Evolutionary conservation across 1,140 invertebrate genomes (phyloP), one percentile per base, ranked within the genome.

Genomic region (Pseudomyrmex concolor): DNA sequence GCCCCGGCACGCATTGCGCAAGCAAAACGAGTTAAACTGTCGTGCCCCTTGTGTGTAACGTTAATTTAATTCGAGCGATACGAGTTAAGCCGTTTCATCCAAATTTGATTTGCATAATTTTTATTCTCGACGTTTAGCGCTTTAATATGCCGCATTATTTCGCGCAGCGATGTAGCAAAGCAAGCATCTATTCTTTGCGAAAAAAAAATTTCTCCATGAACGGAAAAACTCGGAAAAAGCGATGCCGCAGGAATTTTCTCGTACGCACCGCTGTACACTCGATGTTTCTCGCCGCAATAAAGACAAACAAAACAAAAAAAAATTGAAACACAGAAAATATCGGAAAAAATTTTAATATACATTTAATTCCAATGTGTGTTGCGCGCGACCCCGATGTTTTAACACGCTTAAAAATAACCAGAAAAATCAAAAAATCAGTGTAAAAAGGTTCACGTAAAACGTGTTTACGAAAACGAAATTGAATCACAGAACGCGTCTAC

Each of bases 401-500:
- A 10, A 57, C 19, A 17, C 34, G 34, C 34, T 9, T 34, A 34
- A 71, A 71, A 80, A 71, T 80, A 48, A 59, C 34, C 60, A 59
- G 43, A 84, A 80, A 80, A 84, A 87, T 45, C 64, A 57, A 66
- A 70, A 77, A 50, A 66, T 43, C n/a, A 5, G 15, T 12, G 34
- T 81, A 83, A 54, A 63, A 50, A 50, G 0, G 1, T 34, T 34
- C 34, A 34, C 54, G n/a, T 9, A 0, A 7, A 55, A 17, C 13
- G 43, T 59, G 34, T 48, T 22, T 66, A 15, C 34, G 57, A 34
- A 34, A 51, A 67, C 43, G 43, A 48, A 72, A 59, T 67, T 55
- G 34, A 62, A 83, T 62, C 71, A 89, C 64, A 85, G 88, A 8
- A 63, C 67, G 43, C 77, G 83, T 60, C 73, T 78, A 48, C 87